Base-by-base conservation (phyloP, 2,888 invertebrate genomes). In the Apomyelois bistriatella region DNA sequence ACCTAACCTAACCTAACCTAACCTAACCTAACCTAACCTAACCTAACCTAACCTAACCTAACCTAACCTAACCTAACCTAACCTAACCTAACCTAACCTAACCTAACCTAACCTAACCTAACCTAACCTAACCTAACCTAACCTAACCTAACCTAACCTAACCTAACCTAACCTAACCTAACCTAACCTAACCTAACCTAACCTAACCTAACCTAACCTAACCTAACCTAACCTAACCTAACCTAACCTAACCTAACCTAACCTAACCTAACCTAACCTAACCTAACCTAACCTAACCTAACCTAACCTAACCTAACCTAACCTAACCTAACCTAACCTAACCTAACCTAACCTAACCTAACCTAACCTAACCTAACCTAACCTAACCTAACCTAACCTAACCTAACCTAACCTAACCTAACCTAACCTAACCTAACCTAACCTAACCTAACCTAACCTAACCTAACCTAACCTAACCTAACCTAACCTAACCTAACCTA, bases 281-380 rank as follows among this genome's bases (percentile, higher is more conserved):
- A 35, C 35, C 35, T 16, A 16, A 16, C 10, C 41, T 36, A 61
- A 59, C 59, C 63, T 59, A 58, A 62, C 58, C 59, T 57, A 62
- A 62, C 59, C 57, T 59, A 59, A 61, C 58, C 59, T 59, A 55
- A 56, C 59, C 58, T 58, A 59, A 58, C 58, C 58, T 59, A 56
- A 57, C 57, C 59, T 58, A 57, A 58, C 62, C 63, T 62, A 60
- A 61, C 60, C 62, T 62, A 61, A 62, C 62, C 59, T 61, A 63
- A 61, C 61, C 62, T 60, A 60, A 55, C 62, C 65, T 63, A 62
- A 63, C 65, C 65, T 63, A 63, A 63, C 65, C 65, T 65, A 64
- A 63, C 65, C 65, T 61, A 61, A 62, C 62, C 62, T 60, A 35
- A 35, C 35, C 35, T 35, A 35, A 35, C 35, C 35, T 35, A 35